phyloP scores from a whole-genome alignment of 2,888 invertebrate species.

The Hirtodrosophila alboralis region DNA sequence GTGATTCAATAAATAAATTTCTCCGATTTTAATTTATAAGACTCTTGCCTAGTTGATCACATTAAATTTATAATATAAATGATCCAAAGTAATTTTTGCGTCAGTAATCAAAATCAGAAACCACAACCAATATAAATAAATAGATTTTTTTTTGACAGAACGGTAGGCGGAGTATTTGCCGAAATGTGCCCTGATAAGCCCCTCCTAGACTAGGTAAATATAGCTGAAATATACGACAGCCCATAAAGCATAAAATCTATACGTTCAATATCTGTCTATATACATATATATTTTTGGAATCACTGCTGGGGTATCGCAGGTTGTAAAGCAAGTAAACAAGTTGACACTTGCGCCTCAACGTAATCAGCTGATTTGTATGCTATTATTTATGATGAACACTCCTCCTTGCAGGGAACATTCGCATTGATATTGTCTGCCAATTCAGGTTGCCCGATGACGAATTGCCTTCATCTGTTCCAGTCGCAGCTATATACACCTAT shows the following conservation, averaged over 20 bases:
- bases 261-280: constrained; percentile 21
- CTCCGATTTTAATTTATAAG: constrained; percentile 7
- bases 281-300: not conserved
- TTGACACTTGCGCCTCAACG: constrained; percentile 7
- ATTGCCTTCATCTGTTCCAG: not conserved
- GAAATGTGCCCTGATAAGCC: constrained; percentile 31
- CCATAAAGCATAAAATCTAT: constrained; percentile 6
- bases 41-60: constrained; percentile 4
- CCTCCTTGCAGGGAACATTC: no score
- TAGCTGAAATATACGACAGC: constrained; percentile 24
- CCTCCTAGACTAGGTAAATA: not conserved
- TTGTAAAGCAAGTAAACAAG: constrained; percentile 19
- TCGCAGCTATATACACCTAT: no score
- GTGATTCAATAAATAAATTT: not conserved
- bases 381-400: constrained; percentile 31
- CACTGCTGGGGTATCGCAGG: constrained; percentile 3
- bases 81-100: not conserved
- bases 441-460: constrained; percentile 21
- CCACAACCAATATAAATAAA: constrained; percentile 1
- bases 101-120: not conserved
- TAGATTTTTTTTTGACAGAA: constrained; percentile 1
- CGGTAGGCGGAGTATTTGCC: not conserved
- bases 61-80: not conserved
- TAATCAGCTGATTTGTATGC: constrained; percentile 32
- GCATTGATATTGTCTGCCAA: constrained; percentile 8